A percentile compares a stretch with the other conserved stretches of the same genome.
These are phyloP conservation scores for Corythaeola cristata DNA, from an alignment of 2,113 vertebrate species.

Conservation along the genomic window DNA sequence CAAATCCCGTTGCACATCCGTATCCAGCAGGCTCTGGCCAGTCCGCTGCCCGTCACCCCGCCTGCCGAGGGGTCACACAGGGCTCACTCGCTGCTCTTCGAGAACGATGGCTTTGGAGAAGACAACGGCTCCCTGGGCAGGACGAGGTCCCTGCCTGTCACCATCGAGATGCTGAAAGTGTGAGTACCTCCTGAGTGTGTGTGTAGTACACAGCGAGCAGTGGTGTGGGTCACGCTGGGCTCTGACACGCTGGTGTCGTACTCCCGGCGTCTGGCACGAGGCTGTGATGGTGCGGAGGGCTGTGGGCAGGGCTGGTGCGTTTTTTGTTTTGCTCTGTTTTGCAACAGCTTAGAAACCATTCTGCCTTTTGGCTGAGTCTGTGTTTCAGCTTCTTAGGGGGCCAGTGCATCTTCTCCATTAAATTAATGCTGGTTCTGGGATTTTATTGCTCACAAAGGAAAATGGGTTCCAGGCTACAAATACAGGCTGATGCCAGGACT, in stretches of 20 bases:
- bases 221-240: neutral
- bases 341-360: neutral
- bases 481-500: neutral
- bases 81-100: conserved; percentile 91
- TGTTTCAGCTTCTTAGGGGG: neutral
- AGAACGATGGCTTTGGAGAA: conserved; percentile 81
- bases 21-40: conserved; percentile 93
- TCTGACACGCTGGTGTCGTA: rapidly evolving
- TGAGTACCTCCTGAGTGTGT: conserved; percentile 72
- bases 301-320: neutral
- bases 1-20: conserved; percentile 91
- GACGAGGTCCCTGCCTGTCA: conserved; percentile 88
- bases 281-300: neutral
- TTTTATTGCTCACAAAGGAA: neutral
- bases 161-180: conserved; percentile 96
- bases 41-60: conserved; percentile 84
- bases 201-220: neutral
- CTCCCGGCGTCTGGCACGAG: neutral
- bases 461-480: neutral
- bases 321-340: neutral
- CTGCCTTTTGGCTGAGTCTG: neutral
- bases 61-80: conserved; percentile 87
- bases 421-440: neutral
- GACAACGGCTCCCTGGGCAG: conserved; percentile 76
- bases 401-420: neutral